phyloP scores from a whole-genome alignment of 2,113 vertebrate species.

The Heterochromis multidens region DNA sequence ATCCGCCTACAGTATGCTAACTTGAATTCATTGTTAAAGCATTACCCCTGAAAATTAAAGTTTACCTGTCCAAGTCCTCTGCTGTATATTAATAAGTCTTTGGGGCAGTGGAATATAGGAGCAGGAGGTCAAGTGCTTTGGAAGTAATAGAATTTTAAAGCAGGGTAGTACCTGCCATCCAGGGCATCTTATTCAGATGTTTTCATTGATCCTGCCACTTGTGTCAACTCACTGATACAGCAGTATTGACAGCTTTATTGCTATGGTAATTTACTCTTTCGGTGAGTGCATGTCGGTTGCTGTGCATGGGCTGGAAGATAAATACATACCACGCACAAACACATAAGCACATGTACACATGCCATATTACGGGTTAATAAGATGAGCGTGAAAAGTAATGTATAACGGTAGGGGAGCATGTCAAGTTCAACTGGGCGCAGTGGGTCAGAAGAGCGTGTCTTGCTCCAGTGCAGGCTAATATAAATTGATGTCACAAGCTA shows the following conservation, averaged over 20 bases:
- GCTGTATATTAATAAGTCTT: conserved; percentile 39
- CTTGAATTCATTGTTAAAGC: conserved; percentile 5
- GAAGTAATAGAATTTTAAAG: conserved; percentile 62
- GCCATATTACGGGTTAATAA: conserved; percentile 61
- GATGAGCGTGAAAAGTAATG: conserved; percentile 52
- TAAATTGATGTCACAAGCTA: conserved; percentile 69
- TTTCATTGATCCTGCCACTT: conserved; percentile 70
- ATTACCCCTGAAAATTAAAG: conserved; percentile 27
- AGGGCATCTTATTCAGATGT: conserved; percentile 57
- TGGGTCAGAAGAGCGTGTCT: conserved; percentile 35
- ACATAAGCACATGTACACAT: neutral
- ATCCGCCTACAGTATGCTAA: neutral
- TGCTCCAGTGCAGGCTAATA: conserved; percentile 63
- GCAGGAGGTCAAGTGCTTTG: conserved; percentile 48
- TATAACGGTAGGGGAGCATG: conserved; percentile 46
- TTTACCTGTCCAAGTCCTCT: conserved; percentile 1
- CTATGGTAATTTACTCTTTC: conserved; percentile 70
- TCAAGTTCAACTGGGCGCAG: conserved; percentile 53
- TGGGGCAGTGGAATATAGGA: conserved; percentile 18
- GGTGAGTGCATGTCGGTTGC: conserved; percentile 28
- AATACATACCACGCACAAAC: conserved; percentile 23
- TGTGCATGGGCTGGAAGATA: conserved; percentile 31
- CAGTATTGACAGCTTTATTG: conserved; percentile 71
- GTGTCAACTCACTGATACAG: conserved; percentile 55
- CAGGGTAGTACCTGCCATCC: conserved; percentile 43